These are phyloP conservation scores for Pseudoips prasinana DNA, from an alignment of 2,888 invertebrate genomes.

Conservation along the genomic window DNA sequence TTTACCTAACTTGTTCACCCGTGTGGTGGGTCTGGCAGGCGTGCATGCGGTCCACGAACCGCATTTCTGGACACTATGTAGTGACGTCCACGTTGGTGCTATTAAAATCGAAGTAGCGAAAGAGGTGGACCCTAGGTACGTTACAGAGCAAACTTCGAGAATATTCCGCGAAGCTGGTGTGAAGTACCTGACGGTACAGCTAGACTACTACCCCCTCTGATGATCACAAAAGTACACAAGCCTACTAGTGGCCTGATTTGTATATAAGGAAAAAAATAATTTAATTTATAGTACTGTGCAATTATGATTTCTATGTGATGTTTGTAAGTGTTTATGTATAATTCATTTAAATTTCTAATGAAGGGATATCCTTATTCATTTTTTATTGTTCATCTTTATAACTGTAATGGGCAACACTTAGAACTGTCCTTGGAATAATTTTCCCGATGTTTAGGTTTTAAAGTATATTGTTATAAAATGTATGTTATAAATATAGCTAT, in stretches of 20 bases:
- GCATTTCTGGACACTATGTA: slow-evolving; percentile 99
- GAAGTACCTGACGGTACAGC: slow-evolving; percentile 94
- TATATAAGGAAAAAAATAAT: slow-evolving; percentile 39
- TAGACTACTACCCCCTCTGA: slow-evolving; percentile 91
- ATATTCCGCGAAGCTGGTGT: slow-evolving; percentile 97
- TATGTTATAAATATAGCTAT: slow-evolving; percentile 14
- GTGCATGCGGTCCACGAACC: slow-evolving; percentile 98
- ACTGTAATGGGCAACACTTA: slow-evolving; percentile 10
- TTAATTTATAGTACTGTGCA: slow-evolving; percentile 37
- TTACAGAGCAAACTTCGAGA: slow-evolving; percentile 95
- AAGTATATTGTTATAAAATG: slow-evolving; percentile 22
- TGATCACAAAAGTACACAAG: slow-evolving; percentile 42
- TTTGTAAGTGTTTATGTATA: slow-evolving; percentile 29
- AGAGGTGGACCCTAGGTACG: slow-evolving; percentile 95
- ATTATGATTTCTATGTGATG: slow-evolving; percentile 30
- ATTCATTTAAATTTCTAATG: slow-evolving; percentile 24
- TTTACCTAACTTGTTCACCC: slow-evolving; percentile 93
- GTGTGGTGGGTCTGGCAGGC: slow-evolving; percentile 94
- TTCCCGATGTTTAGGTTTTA: slow-evolving; percentile 26
- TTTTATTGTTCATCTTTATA: slow-evolving; percentile 20
- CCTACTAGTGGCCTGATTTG: slow-evolving; percentile 25
- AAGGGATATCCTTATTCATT: slow-evolving; percentile 13
- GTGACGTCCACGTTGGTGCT: slow-evolving; percentile 95
- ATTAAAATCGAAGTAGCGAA: slow-evolving; percentile 97
- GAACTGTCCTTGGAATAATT: slow-evolving; percentile 24